Evolutionary conservation across 1,140 invertebrate genomes (phyloP).

Genomic region (Oedothorax gibbosus): DNA sequence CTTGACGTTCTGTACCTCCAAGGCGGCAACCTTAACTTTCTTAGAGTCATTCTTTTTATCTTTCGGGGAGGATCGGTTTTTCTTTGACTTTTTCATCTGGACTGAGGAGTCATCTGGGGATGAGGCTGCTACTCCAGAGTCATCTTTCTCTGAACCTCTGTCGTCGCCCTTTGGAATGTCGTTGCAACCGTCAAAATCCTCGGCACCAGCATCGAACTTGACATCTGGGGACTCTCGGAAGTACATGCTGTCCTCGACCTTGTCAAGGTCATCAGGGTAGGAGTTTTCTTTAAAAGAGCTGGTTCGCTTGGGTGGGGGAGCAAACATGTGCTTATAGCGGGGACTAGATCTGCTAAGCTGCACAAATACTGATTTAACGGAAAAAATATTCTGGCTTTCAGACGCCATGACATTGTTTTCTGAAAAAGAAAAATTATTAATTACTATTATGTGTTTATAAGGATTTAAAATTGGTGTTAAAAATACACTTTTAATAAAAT

Average conservation of each 20-base stretch:
- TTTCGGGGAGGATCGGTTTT: slow-evolving; percentile 47
- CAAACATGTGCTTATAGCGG: slow-evolving; percentile 84
- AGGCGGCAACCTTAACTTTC: slow-evolving; percentile 82
- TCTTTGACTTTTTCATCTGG: slow-evolving; percentile 55
- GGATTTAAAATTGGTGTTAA: too few species aligned
- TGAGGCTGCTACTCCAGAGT: slow-evolving; percentile 67
- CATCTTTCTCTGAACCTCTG: slow-evolving; percentile 76
- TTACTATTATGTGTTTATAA: too few species aligned
- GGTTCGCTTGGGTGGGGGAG: slow-evolving; percentile 90
- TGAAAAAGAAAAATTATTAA: slow-evolving; percentile 32
- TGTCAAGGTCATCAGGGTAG: slow-evolving; percentile 63
- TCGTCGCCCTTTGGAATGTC: slow-evolving; percentile 73
- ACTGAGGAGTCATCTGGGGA: slow-evolving; percentile 49
- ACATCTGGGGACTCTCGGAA: slow-evolving; percentile 41
- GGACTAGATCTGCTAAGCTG: slow-evolving; percentile 56
- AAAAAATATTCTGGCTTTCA: slow-evolving; percentile 63
- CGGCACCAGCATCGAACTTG: slow-evolving; percentile 50
- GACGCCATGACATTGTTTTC: slow-evolving; percentile 44
- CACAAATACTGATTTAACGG: slow-evolving; percentile 61
- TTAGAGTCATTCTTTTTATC: slow-evolving; percentile 55
- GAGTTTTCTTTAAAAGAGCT: slow-evolving; percentile 74
- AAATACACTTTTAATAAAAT: too few species aligned
- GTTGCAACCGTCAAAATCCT: slow-evolving; percentile 36
- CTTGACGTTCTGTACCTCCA: slow-evolving; percentile 97
- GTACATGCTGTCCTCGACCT: slow-evolving; percentile 57